Evolutionary conservation across 1,140 invertebrate species (phyloP), one percentile per base, ranked within the genome.

Genomic region (Apolygus lucorum): DNA sequence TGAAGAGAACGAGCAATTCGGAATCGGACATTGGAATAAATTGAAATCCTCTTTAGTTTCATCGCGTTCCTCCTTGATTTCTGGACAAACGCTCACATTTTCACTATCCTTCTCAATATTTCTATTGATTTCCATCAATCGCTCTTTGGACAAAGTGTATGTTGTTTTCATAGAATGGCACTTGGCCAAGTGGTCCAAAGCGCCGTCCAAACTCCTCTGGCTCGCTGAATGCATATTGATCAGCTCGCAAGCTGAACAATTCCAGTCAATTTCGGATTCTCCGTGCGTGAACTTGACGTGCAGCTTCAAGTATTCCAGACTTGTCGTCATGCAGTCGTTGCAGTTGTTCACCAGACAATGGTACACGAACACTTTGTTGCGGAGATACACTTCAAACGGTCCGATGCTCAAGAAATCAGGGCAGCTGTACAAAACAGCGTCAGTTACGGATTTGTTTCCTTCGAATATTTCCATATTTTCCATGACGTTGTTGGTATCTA

Each of bases 171-270:
- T 14, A 11, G 54, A 59, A 59, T 59, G 54, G 22, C 22, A 59
- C 22, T 59, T 59, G 22, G 54, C 54, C 54, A 59, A 59, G 22
- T 59, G 54, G 22, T 59, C 54, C 22, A 59, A 22, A 13, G 54
- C 54, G 11, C 54, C 54, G 22, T 59, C 54, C 54, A 59, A 59
- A 59, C 54, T 59, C 22, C 22, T 59, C 22, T 59, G 54, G 22
- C 54, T 14, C 22, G 4, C 54, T 22, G 54, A 59, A 59, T 59
- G 54, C 54, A 59, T 14, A 4, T 59, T 59, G 11, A 59, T 59
- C 11, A 59, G 22, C 4, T 59, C 54, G 22, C 54, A 59, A 4
- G 22, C 11, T 11, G 54, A 11, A 21, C 54, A 59, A 22, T 59
- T 24, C 54, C 54, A 59, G 22, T 59, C 54, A 11, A 11, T 22